Evolutionary conservation across 2,797 vertebrate species (phyloP), one percentile per base, ranked within the genome.

Genomic region (Karalla daura): DNA sequence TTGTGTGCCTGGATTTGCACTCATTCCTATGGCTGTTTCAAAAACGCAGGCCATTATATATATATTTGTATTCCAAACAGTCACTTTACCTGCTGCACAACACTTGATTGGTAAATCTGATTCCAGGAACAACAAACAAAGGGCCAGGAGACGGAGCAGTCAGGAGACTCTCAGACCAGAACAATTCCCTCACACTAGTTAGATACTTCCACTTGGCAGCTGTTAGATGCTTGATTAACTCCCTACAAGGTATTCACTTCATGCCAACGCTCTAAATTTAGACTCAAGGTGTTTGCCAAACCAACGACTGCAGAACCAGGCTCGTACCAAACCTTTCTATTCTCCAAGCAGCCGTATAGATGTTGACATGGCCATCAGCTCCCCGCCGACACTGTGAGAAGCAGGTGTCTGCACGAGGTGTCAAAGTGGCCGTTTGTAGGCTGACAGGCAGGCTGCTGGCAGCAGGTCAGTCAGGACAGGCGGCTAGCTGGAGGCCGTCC

Each of bases 51-150:
- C 46, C 28, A 64, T 64, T 13, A 23, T 36, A n/a, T n/a, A n/a
- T n/a, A n/a, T n/a, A n/a, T n/a, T n/a, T n/a, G n/a, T n/a, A n/a
- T n/a, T n/a, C 35, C 11, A 54, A 55, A 67, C 44, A 75, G 55
- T 49, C 60, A 33, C 21, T 49, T 54, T 45, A 50, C 32, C 59
- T 78, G 63, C 75, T 70, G 23, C 17, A 71, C 70, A 64, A 58
- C 56, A 36, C 45, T 46, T 60, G 32, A 75, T 74, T 47, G 67
- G 37, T n/a, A 32, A 18, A 75, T 53, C 41, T n/a, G 18, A 43
- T 24, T 25, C 12, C 21, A 28, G 20, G 17, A 47, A 61, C 14
- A 4, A 3, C 10, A 54, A n/a, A 32, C 12, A 51, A 7, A 15
- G 9, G 13, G 6, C 24, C 4, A 12, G 35, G 2, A 62, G n/a